These are phyloP conservation scores for Bujurquina vittata DNA, from an alignment of 2,113 vertebrate species.

Conservation along the genomic window DNA sequence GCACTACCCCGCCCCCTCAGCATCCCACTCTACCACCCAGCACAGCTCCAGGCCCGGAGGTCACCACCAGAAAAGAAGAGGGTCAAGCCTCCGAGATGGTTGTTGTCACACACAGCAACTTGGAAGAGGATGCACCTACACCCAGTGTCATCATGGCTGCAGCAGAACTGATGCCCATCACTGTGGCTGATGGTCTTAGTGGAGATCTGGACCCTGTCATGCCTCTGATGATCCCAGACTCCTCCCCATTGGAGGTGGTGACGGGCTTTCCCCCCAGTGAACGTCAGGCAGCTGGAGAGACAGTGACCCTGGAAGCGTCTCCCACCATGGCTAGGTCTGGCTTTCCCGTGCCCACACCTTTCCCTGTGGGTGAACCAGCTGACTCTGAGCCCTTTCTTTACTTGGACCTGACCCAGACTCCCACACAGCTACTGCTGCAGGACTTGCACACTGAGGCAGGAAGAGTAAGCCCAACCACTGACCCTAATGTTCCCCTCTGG, in stretches of 20 bases:
- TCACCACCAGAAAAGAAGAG: constrained; percentile 7
- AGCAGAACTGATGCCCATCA: constrained; percentile 39
- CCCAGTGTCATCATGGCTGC: background rate
- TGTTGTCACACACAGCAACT: constrained; percentile 14
- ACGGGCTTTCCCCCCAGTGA: constrained; percentile 51
- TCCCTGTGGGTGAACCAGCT: constrained; percentile 63
- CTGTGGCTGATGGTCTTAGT: constrained; percentile 37
- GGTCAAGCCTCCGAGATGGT: constrained; percentile 16
- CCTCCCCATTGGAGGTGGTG: constrained; percentile 40
- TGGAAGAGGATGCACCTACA: constrained; percentile 11
- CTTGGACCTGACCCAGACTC: constrained; percentile 55
- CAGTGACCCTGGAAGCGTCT: constrained; percentile 57
- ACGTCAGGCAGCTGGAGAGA: constrained; percentile 59
- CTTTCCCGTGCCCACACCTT: constrained; percentile 61
- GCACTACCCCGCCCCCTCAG: constrained; percentile 28
- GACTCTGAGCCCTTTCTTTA: constrained; percentile 59
- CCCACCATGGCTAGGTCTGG: constrained; percentile 57
- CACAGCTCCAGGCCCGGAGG: constrained; percentile 20
- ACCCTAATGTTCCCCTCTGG: constrained; percentile 77
- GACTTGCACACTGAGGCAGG: constrained; percentile 18
- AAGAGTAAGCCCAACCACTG: constrained; percentile 60
- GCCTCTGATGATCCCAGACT: constrained; percentile 49
- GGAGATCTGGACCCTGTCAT: constrained; percentile 49
- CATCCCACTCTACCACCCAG: constrained; percentile 10
- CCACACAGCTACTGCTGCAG: constrained; percentile 38